Conservation (phyloP, 2,113 vertebrate genomes). For the Leucopsar rothschildi region DNA sequence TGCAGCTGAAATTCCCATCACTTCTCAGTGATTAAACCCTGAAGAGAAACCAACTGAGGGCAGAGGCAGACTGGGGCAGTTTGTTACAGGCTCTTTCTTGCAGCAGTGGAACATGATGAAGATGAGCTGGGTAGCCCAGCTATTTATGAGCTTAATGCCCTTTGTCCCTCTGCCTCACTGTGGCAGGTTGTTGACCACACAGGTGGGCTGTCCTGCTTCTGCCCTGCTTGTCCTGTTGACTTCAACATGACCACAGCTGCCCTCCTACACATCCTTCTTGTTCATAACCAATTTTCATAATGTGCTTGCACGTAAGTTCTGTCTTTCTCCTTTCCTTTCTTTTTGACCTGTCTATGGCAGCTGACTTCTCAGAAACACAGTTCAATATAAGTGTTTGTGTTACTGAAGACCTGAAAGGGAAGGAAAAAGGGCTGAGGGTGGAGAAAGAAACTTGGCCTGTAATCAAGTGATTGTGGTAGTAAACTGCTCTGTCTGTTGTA, state of each 20-base stretch:
- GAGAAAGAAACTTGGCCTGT: neutral
- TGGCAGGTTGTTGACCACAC: neutral
- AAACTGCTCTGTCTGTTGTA: neutral
- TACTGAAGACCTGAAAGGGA: neutral
- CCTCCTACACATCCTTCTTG: neutral
- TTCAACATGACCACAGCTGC: fast-evolving
- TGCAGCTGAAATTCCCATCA: neutral
- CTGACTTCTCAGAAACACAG: neutral
- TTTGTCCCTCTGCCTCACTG: neutral
- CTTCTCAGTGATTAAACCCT: neutral
- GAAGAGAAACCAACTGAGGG: neutral
- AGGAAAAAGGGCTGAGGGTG: neutral
- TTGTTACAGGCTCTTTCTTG: neutral
- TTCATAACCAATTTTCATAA: neutral
- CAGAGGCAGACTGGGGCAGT: neutral
- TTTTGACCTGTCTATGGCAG: neutral
- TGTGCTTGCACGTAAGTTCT: neutral
- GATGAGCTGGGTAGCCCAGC: neutral
- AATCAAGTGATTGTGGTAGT: neutral
- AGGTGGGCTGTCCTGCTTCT: neutral
- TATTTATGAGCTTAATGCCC: neutral
- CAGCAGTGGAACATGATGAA: neutral
- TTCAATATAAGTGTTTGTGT: neutral
- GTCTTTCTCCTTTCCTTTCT: neutral
- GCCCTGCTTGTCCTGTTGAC: neutral